These are phyloP conservation scores for Clivina fossor DNA, from an alignment of 2,888 invertebrate genomes.

Conservation along the genomic window DNA sequence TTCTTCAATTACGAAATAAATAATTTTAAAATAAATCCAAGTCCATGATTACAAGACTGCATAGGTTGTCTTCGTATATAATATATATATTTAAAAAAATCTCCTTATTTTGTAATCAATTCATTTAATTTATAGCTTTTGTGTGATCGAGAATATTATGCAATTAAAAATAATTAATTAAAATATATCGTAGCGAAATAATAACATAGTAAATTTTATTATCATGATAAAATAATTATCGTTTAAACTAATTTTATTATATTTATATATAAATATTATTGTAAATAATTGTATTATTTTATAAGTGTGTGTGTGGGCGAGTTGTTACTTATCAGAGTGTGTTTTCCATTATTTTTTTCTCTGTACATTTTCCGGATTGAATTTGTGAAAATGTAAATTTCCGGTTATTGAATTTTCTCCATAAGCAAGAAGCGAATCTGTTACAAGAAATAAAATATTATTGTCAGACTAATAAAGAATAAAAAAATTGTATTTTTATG, in stretches of 20 bases:
- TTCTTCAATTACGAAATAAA: too few species aligned
- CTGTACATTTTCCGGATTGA: neutral
- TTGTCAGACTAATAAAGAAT: slow-evolving; percentile 32
- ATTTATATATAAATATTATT: slow-evolving; percentile 2
- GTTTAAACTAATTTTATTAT: slow-evolving; percentile 1
- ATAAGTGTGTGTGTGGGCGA: neutral
- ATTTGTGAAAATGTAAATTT: slow-evolving; percentile 9
- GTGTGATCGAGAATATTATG: too few species aligned
- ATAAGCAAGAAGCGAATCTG: slow-evolving; percentile 13
- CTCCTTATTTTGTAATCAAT: too few species aligned
- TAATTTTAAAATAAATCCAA: too few species aligned
- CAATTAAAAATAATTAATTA: too few species aligned
- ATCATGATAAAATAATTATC: slow-evolving; percentile 1
- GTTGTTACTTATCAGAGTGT: slow-evolving; percentile 1
- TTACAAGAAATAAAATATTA: slow-evolving; percentile 25
- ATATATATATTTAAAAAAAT: too few species aligned
- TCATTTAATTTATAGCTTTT: too few species aligned
- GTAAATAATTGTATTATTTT: too few species aligned
- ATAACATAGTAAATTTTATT: too few species aligned
- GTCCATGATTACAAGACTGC: too few species aligned
- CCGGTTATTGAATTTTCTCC: slow-evolving; percentile 25
- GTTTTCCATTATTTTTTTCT: neutral
- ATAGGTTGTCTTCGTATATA: too few species aligned
- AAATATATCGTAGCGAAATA: too few species aligned
- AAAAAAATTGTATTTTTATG: slow-evolving; percentile 33